Evolutionary conservation across 2,888 invertebrate species (phyloP).

Genomic region (Onthophagus sagittarius): DNA sequence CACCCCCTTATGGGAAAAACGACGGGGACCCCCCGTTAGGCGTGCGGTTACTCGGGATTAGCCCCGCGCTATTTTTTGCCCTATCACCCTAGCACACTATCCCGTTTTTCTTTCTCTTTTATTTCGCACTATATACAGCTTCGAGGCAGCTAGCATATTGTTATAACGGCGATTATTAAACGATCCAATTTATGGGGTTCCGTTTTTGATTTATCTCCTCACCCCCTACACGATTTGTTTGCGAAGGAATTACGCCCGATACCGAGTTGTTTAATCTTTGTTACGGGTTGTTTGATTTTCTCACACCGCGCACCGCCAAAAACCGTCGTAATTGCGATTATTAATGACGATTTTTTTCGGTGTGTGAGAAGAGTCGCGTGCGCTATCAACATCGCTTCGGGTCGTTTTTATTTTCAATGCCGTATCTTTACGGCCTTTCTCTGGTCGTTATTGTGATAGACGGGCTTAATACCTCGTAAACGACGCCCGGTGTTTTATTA

Average conservation of each 20-base stretch:
- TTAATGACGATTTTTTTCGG: constrained; percentile 12
- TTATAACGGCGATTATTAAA: constrained; percentile 46
- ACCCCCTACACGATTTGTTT: constrained; percentile 44
- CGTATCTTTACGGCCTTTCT: not conserved
- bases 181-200: constrained; percentile 40
- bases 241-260: constrained; percentile 40
- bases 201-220: constrained; percentile 33
- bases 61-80: constrained; percentile 43
- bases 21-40: constrained; percentile 36
- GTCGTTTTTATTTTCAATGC: not conserved
- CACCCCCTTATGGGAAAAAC: constrained; percentile 43
- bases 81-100: not conserved
- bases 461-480: not conserved
- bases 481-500: not conserved
- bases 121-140: constrained; percentile 4
- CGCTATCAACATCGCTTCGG: constrained; percentile 5
- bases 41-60: constrained; percentile 48
- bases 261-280: constrained; percentile 40
- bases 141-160: constrained; percentile 44
- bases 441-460: not conserved
- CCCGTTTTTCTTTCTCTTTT: not conserved
- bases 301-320: constrained; percentile 41
- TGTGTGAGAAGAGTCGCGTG: constrained; percentile 1
- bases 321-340: constrained; percentile 23
- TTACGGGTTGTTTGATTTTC: constrained; percentile 42